Conservation (phyloP, 2,797 vertebrate genomes). For the Loriculus beryllinus region DNA sequence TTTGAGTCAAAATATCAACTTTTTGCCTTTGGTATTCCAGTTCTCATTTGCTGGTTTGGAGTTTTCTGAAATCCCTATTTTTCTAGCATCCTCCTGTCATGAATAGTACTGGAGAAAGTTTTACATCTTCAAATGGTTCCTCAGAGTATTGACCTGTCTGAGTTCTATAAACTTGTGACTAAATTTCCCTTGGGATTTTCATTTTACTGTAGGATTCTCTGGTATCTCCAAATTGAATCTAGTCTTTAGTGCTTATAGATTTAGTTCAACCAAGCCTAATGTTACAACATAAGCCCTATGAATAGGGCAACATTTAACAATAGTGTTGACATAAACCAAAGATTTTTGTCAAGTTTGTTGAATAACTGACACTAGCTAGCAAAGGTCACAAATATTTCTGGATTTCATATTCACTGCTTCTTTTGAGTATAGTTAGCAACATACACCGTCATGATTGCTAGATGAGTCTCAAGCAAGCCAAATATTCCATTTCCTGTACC, state of each 20-base stretch:
- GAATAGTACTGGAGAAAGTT: not conserved
- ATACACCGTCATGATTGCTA: not conserved
- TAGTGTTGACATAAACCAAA: not conserved
- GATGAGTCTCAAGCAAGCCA: not conserved
- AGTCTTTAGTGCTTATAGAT: not conserved
- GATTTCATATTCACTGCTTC: not conserved
- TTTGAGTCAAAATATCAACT: not conserved
- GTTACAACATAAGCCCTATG: not conserved
- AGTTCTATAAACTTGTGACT: not conserved
- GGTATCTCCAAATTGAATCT: not conserved
- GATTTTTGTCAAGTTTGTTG: not conserved
- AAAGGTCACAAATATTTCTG: not conserved
- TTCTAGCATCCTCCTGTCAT: not conserved
- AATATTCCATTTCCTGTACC: not conserved
- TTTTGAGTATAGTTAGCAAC: not conserved
- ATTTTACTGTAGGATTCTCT: not conserved
- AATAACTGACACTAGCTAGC: not conserved
- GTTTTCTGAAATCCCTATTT: not conserved
- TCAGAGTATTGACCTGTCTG: not conserved
- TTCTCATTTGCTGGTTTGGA: not conserved
- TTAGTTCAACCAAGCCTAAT: not conserved
- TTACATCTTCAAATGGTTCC: not conserved
- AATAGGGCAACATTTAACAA: not conserved
- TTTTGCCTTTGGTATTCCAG: not conserved
- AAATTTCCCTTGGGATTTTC: not conserved